These are phyloP conservation scores for Brachionus asplanchnoidis DNA, from an alignment of 1,140 invertebrate species.

Conservation along the genomic window DNA sequence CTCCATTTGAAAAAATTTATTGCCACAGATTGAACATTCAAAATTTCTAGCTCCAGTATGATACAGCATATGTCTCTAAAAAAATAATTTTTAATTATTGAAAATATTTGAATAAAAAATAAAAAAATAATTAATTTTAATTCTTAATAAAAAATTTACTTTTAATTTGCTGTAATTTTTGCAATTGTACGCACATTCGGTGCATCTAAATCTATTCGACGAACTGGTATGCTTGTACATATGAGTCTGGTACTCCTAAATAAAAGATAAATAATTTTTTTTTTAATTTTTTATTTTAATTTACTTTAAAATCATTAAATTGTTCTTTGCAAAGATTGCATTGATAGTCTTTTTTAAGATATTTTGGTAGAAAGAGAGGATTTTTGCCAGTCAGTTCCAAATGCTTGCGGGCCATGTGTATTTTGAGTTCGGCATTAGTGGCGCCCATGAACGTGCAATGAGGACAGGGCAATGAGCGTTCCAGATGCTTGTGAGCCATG, in stretches of 20 bases:
- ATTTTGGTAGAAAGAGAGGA: conserved; percentile 22
- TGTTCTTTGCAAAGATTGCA: conserved; percentile 27
- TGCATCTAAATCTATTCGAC: conserved; percentile 31
- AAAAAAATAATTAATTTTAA: background rate
- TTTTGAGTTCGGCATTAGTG: conserved; percentile 40
- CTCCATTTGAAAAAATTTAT: conserved; percentile 42
- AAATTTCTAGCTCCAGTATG: conserved; percentile 34
- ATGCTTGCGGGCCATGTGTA: conserved; percentile 41
- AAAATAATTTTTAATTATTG: background rate
- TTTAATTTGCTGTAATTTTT: conserved; percentile 42
- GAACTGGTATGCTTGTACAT: conserved; percentile 35
- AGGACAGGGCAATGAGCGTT: conserved; percentile 41
- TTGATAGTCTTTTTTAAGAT: conserved; percentile 39
- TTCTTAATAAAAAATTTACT: background rate
- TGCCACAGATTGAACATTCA: conserved; percentile 31
- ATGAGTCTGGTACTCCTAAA: conserved; percentile 36
- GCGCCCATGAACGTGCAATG: conserved; percentile 39
- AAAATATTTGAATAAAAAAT: background rate
- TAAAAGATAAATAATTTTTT: background rate
- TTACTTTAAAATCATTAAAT: conserved; percentile 35
- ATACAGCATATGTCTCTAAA: conserved; percentile 41
- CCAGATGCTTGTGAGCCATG: conserved; percentile 42
- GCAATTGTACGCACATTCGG: conserved; percentile 37
- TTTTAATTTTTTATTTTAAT: background rate
- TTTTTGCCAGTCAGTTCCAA: conserved; percentile 28